Conservation (phyloP, 2,113 vertebrate genomes). For the Sorex araneus region DNA sequence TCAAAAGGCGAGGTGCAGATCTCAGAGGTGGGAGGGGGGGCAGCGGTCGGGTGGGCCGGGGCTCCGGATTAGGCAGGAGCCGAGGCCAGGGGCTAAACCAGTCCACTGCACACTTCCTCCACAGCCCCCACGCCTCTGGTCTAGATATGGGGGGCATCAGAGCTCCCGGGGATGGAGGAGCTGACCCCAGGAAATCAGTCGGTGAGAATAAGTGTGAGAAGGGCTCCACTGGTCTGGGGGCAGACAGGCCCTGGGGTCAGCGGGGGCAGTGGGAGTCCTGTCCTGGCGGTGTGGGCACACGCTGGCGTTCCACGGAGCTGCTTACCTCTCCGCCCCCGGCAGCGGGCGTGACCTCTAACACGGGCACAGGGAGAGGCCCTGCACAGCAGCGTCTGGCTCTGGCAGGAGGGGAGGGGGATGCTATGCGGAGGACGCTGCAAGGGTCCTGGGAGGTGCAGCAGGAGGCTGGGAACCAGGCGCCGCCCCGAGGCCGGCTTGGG, state of each 20-base stretch:
- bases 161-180: not conserved
- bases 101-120: too few species aligned
- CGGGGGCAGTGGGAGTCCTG: not conserved
- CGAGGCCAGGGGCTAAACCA: too few species aligned
- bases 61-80: not conserved
- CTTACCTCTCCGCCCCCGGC: not conserved
- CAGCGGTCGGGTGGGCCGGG: not conserved
- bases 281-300: not conserved
- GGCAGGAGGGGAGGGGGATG: not conserved
- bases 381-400: not conserved
- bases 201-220: not conserved
- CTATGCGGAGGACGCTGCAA: not conserved
- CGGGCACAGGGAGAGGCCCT: not conserved
- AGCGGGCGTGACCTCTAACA: not conserved
- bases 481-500: accelerated
- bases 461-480: not conserved
- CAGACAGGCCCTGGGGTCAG: too few species aligned
- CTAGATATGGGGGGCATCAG: not conserved
- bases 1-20: constrained; percentile 38
- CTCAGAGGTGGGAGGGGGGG: constrained; percentile 56
- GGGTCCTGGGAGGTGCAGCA: not conserved
- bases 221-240: not conserved
- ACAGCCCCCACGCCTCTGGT: not conserved
- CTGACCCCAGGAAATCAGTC: accelerated
- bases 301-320: not conserved